Conservation (phyloP, 2,113 vertebrate genomes). For the Varanus salvator region DNA sequence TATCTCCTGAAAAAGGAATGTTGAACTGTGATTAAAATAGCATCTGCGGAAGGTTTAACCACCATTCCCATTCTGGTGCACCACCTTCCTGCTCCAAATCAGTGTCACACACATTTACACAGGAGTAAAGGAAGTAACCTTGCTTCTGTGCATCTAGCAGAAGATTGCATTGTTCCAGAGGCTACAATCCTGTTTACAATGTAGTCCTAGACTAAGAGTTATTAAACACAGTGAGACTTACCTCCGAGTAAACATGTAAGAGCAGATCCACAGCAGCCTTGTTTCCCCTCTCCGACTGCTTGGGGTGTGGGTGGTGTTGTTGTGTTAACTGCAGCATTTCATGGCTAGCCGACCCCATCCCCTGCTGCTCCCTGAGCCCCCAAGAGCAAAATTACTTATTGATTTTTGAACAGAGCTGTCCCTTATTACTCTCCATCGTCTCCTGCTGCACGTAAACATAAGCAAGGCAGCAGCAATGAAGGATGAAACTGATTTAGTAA, state of each 20-base stretch:
- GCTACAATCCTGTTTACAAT: not conserved
- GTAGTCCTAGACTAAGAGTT: too few species aligned
- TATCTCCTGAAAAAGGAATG: too few species aligned
- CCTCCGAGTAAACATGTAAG: not conserved
- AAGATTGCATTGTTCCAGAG: not conserved
- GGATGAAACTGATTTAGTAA: rapidly evolving
- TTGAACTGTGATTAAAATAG: too few species aligned
- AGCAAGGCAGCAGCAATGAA: rapidly evolving
- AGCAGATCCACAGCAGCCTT: not conserved
- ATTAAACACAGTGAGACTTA: not conserved
- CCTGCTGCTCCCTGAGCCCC: not conserved
- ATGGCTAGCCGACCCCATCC: not conserved
- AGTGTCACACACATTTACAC: too few species aligned
- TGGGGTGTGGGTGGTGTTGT: too few species aligned
- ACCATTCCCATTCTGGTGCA: too few species aligned
- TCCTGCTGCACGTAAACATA: not conserved
- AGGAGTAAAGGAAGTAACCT: too few species aligned
- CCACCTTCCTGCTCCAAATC: too few species aligned
- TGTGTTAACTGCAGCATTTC: not conserved
- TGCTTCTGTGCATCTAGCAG: too few species aligned
- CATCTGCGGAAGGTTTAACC: too few species aligned
- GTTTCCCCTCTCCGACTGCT: too few species aligned
- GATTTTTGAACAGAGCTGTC: conserved; percentile 11
- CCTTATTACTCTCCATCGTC: not conserved
- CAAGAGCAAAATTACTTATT: conserved; percentile 37